phyloP scores from a whole-genome alignment of 2,113 vertebrate species.

The Eurypyga helias region DNA sequence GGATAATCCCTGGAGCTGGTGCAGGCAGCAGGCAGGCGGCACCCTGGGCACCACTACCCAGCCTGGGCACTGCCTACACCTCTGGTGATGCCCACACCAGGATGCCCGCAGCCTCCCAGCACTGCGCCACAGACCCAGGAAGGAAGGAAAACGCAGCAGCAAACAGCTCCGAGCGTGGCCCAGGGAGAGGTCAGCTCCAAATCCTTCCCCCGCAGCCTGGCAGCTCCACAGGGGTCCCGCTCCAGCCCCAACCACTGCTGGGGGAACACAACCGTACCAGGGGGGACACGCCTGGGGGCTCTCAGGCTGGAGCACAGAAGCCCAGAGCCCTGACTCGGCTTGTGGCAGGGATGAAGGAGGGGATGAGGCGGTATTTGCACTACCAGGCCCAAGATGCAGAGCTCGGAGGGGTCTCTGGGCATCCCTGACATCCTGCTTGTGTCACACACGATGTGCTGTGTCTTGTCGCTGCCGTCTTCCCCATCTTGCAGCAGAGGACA shows the following conservation, averaged over 20 bases:
- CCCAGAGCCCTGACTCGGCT: background rate
- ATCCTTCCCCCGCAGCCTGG: background rate
- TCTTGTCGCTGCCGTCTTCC: background rate
- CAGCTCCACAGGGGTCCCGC: background rate
- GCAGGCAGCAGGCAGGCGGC: background rate
- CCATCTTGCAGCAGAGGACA: background rate
- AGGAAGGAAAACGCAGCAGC: background rate
- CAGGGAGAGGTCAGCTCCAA: background rate
- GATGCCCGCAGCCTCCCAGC: background rate
- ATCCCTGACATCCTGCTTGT: background rate
- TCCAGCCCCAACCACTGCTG: accelerated
- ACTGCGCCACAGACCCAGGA: accelerated
- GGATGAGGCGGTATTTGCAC: background rate
- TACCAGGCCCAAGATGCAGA: background rate
- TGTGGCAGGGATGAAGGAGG: background rate
- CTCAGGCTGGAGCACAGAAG: background rate
- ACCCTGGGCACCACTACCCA: accelerated
- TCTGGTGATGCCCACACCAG: accelerated
- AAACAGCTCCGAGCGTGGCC: accelerated
- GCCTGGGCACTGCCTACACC: background rate
- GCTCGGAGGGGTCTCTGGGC: background rate
- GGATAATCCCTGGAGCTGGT: background rate
- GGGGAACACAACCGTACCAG: accelerated
- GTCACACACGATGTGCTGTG: accelerated
- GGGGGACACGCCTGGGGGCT: background rate